These are phyloP conservation scores for Drosophila serrata DNA, from an alignment of 1,140 invertebrate genomes.

Conservation along the genomic window DNA sequence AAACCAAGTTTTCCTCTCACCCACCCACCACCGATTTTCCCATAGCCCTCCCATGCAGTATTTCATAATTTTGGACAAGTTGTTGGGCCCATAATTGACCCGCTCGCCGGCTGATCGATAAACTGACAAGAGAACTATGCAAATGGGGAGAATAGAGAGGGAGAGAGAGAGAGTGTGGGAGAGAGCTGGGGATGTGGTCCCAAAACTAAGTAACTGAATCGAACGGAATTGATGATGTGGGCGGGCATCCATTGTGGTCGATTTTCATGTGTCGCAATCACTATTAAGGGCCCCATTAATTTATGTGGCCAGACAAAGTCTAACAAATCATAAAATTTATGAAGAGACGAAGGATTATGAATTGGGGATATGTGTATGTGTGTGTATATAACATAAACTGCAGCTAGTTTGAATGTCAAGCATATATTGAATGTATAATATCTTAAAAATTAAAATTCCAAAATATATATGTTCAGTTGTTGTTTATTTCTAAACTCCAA, in stretches of 20 bases:
- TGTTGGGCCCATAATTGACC: slow-evolving; percentile 55
- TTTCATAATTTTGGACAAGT: slow-evolving; percentile 45
- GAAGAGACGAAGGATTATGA: slow-evolving; percentile 18
- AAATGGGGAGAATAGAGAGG: background rate
- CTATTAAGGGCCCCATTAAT: slow-evolving; percentile 36
- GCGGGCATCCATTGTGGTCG: slow-evolving; percentile 51
- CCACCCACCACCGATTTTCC: background rate
- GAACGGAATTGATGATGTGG: slow-evolving; percentile 46
- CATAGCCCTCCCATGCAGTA: slow-evolving; percentile 2
- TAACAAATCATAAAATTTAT: slow-evolving; percentile 34
- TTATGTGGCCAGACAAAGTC: slow-evolving; percentile 30
- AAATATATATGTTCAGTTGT: background rate
- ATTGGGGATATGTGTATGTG: background rate
- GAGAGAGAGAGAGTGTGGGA: too few species aligned
- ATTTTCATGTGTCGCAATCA: slow-evolving; percentile 32
- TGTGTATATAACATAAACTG: slow-evolving; percentile 9
- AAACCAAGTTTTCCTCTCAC: slow-evolving; percentile 5
- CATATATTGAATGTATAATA: background rate
- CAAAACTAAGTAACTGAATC: slow-evolving; percentile 19
- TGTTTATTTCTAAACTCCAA: background rate
- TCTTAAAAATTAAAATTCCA: background rate
- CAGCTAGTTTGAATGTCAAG: background rate
- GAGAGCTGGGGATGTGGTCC: background rate
- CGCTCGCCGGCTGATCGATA: slow-evolving; percentile 44
- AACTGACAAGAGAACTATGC: slow-evolving; percentile 14